Evolutionary conservation across 2,888 invertebrate species (phyloP).

Genomic region (Phragmatobia fuliginosa): DNA sequence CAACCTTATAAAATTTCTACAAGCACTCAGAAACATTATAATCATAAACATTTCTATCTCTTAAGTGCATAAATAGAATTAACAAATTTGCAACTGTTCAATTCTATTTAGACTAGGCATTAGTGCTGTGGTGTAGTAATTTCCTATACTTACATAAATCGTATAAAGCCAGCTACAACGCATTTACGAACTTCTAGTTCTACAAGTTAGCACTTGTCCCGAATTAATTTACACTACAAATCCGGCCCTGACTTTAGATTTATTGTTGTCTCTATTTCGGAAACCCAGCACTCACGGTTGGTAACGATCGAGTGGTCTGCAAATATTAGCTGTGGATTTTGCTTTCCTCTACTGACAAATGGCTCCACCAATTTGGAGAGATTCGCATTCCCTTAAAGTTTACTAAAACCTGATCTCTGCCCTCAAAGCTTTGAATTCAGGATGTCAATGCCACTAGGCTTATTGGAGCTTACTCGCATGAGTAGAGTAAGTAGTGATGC

Average conservation of each 20-base stretch:
- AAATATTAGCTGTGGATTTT: slow-evolving; percentile 65
- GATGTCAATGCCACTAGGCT: slow-evolving; percentile 36
- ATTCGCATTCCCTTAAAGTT: slow-evolving; percentile 56
- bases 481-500: slow-evolving; percentile 28
- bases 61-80: slow-evolving; percentile 23
- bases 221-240: slow-evolving; percentile 49
- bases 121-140: slow-evolving; percentile 32
- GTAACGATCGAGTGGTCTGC: slow-evolving; percentile 62
- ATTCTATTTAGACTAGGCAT: slow-evolving; percentile 35
- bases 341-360: slow-evolving; percentile 62
- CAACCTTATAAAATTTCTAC: background rate
- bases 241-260: slow-evolving; percentile 53
- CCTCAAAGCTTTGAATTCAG: slow-evolving; percentile 53
- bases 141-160: slow-evolving; percentile 43
- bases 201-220: slow-evolving; percentile 47
- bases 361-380: slow-evolving; percentile 47
- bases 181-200: slow-evolving; percentile 37
- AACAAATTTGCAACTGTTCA: slow-evolving; percentile 8
- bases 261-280: slow-evolving; percentile 52
- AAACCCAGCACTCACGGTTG: slow-evolving; percentile 46
- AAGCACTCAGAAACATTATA: background rate
- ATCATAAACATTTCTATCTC: background rate
- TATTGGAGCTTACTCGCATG: slow-evolving; percentile 33
- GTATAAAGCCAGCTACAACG: slow-evolving; percentile 36
- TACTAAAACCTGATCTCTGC: slow-evolving; percentile 54